A percentile compares a stretch with the other conserved stretches of the same genome.
These are phyloP conservation scores for Drosophila cardini DNA, from an alignment of 1,140 invertebrate species.

Conservation along the genomic window DNA sequence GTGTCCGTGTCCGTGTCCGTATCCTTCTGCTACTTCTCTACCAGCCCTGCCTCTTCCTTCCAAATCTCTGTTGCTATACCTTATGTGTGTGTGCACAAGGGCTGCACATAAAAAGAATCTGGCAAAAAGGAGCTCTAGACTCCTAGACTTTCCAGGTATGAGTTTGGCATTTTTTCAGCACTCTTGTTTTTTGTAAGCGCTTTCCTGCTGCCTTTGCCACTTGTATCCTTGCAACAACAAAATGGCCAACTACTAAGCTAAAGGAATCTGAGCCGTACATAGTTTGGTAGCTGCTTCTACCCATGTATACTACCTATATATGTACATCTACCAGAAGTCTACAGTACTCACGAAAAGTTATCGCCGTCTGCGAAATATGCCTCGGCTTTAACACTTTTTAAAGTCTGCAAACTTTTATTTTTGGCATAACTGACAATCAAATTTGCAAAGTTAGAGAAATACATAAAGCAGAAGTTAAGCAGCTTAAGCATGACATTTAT, in stretches of 20 bases:
- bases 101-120: conserved; percentile 31
- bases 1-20: conserved; percentile 22
- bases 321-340: neutral
- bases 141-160: conserved; percentile 20
- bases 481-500: neutral
- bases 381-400: conserved; percentile 46
- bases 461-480: neutral
- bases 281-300: conserved; percentile 22
- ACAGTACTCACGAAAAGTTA: conserved; percentile 12
- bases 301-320: neutral
- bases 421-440: conserved; percentile 16
- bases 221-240: conserved; percentile 31
- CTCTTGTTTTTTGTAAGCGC: conserved; percentile 44
- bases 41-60: neutral
- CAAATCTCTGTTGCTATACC: neutral
- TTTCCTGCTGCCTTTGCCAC: conserved; percentile 9
- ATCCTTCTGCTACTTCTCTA: neutral
- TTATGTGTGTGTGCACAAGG: conserved; percentile 1
- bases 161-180: conserved; percentile 21
- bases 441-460: neutral
- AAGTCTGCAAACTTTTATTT: conserved; percentile 41
- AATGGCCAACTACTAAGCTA: conserved; percentile 48
- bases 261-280: conserved; percentile 43
- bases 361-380: conserved; percentile 35
- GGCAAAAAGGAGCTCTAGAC: conserved; percentile 24